Percentiles rank a stretch among this genome's conserved stretches.
phyloP scores from a whole-genome alignment of 2,113 vertebrate genomes.

The Anarrhichthys ocellatus region DNA sequence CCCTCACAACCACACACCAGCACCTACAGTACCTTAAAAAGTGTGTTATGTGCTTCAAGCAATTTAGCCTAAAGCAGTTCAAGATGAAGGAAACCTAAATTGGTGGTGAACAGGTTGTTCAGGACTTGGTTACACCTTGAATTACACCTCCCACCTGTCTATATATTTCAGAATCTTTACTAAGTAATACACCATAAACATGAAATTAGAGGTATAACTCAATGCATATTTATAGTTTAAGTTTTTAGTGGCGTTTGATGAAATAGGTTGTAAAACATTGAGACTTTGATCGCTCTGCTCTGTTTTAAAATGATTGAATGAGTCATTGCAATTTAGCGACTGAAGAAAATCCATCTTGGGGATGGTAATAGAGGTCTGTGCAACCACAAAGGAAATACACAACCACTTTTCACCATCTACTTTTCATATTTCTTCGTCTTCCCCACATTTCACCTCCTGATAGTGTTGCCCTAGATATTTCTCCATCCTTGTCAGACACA shows the following conservation, averaged over 20 bases:
- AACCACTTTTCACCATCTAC: constrained; percentile 12
- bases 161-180: constrained; percentile 39
- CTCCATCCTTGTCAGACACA: constrained; percentile 65
- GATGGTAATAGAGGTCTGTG: background rate
- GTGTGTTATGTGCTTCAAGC: constrained; percentile 30
- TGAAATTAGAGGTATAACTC: constrained; percentile 33
- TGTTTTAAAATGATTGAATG: constrained; percentile 15
- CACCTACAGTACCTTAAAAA: constrained; percentile 3
- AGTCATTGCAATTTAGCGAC: constrained; percentile 30
- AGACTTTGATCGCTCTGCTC: constrained; percentile 47
- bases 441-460: constrained; percentile 58
- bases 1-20: background rate
- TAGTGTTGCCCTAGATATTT: constrained; percentile 72
- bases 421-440: constrained; percentile 14
- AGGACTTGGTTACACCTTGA: constrained; percentile 54
- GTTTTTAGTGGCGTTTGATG: constrained; percentile 34
- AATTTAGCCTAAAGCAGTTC: constrained; percentile 35
- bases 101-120: constrained; percentile 47
- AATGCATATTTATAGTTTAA: constrained; percentile 31
- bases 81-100: constrained; percentile 21
- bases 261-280: constrained; percentile 36
- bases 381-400: background rate
- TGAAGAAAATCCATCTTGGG: background rate
- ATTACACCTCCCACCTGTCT: constrained; percentile 57
- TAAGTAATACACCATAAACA: constrained; percentile 35